phyloP scores from a whole-genome alignment of 2,888 invertebrate genomes.

The Thera obeliscata region DNA sequence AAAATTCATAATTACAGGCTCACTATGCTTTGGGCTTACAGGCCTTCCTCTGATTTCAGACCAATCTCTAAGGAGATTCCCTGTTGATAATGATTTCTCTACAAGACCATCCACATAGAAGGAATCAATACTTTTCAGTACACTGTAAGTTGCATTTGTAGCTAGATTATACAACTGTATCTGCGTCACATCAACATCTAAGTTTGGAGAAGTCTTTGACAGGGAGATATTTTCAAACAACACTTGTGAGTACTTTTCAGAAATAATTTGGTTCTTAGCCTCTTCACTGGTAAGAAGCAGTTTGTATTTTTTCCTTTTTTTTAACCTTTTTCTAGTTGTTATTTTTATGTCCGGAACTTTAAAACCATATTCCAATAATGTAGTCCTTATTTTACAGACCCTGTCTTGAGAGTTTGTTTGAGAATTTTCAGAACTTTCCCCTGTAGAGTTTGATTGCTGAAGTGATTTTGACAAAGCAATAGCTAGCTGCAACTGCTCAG shows the following conservation, averaged over 20 bases:
- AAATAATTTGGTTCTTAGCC: conserved; percentile 65
- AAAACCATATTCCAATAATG: conserved; percentile 87
- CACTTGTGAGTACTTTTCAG: conserved; percentile 66
- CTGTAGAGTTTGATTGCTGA: conserved; percentile 39
- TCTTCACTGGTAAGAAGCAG: conserved; percentile 56
- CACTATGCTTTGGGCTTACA: conserved; percentile 70
- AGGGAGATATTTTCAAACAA: conserved; percentile 54
- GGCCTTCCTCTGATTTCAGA: conserved; percentile 86
- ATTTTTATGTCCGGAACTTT: conserved; percentile 67
- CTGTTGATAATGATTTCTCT: conserved; percentile 64
- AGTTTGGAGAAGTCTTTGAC: conserved; percentile 27
- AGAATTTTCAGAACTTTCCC: conserved; percentile 34
- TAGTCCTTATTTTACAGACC: conserved; percentile 72
- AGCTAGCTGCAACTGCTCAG: conserved; percentile 87
- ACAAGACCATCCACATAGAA: conserved; percentile 80
- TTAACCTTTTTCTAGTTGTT: conserved; percentile 50
- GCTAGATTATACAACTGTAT: conserved; percentile 55
- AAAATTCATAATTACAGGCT: conserved; percentile 53
- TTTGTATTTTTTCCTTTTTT: conserved; percentile 59
- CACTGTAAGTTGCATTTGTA: conserved; percentile 59
- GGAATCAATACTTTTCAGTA: conserved; percentile 56
- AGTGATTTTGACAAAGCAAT: conserved; percentile 87
- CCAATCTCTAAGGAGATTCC: conserved; percentile 86
- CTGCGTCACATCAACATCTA: conserved; percentile 25
- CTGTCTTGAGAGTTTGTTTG: conserved; percentile 57